Base-by-base conservation (phyloP, 2,797 vertebrate species). In the Petrocephalus sullivani region DNA sequence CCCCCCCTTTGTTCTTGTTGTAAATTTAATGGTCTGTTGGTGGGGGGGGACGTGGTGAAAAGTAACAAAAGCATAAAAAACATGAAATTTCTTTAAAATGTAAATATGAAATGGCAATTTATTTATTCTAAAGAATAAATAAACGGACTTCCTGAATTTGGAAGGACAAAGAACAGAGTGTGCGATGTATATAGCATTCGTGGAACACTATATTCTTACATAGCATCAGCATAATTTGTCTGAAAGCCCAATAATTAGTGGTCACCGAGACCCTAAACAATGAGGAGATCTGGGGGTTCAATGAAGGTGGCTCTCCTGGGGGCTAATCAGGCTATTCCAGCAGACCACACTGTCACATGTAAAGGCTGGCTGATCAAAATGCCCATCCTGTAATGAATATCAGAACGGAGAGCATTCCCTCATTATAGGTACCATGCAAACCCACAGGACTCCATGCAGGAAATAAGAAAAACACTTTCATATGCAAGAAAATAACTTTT, bases 331-430 rank as follows among this genome's bases (percentile, higher is more conserved):
- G 51, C 64, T 51, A 41, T 37, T 56, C 67, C 67, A 14, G 51
- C 49, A 41, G 28, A 81, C n/a, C 33, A 28, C 8, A 41, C 28
- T 71, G 12, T 8, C 19, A 46, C 67, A 41, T 53, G 28, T 71
- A 81, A 87, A 57, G 71, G 14, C 16, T 78, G 33, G 56, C 78
- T 87, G 64, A 75, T 78, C 51, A 41, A 14, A 87, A 37, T 21
- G n/a, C 49, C 61, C 19, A 49, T 67, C 87, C 86, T 21, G 61
- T 75, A 87, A 87, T 87, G 61, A 87, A 33, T 75, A 16, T 23
- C 41, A 87, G 60, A 54, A 33, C 1, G 60, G n/a, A 81, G 87
- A 37, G n/a, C 6, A 87, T 57, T 23, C 19, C 67, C 87, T 81
- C 87, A 78, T 87, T 58, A 58, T 23, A 81, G 67, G 67, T 3